These are phyloP conservation scores for Lepeophtheirus salmonis DNA, from an alignment of 1,140 invertebrate species.

Conservation along the genomic window DNA sequence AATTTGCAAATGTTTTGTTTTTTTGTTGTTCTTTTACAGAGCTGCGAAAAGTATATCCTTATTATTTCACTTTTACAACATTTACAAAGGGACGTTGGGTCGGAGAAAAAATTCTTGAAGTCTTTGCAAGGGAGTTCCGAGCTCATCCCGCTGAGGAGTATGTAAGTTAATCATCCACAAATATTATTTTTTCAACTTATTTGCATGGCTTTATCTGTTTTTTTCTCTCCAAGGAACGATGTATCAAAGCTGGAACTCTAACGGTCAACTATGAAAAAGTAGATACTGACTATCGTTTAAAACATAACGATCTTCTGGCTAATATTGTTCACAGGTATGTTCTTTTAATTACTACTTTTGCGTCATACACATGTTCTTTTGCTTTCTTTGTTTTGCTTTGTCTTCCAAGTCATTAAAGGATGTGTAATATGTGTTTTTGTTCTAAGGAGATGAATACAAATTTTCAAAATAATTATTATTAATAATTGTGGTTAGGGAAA, in stretches of 20 bases:
- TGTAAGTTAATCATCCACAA: conserved; percentile 28
- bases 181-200: background rate
- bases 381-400: too few species aligned
- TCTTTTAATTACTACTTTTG: too few species aligned
- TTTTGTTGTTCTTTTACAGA: conserved; percentile 40
- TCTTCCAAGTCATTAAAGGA: too few species aligned
- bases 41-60: conserved; percentile 91
- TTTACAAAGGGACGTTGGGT: conserved; percentile 96
- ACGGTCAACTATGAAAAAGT: conserved; percentile 88
- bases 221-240: conserved; percentile 42
- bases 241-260: conserved; percentile 68
- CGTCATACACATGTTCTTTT: too few species aligned
- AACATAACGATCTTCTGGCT: conserved; percentile 80
- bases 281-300: conserved; percentile 66
- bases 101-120: conserved; percentile 75
- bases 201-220: background rate
- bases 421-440: too few species aligned
- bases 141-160: conserved; percentile 79
- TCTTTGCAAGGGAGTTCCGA: conserved; percentile 79
- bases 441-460: too few species aligned
- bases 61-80: conserved; percentile 90
- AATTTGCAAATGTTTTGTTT: too few species aligned
- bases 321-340: conserved; percentile 93
- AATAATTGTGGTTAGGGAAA: too few species aligned
- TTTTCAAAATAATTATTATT: too few species aligned